Evolutionary conservation across 2,888 invertebrate species (phyloP).

Genomic region (Callyntrura sp.): DNA sequence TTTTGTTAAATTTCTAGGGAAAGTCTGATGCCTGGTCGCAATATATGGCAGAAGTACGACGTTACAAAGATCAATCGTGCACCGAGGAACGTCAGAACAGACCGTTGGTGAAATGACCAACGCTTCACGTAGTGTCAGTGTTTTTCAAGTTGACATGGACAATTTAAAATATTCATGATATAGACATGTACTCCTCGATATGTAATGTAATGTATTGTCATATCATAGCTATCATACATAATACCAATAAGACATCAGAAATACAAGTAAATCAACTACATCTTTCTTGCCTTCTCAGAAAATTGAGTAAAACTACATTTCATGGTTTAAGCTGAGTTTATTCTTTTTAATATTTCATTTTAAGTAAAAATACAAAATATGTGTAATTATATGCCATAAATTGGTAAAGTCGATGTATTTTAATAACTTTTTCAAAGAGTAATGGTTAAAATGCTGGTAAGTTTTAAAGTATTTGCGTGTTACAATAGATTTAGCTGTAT

Average conservation of each 20-base stretch:
- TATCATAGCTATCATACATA: neutral
- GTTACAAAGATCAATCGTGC: conserved; percentile 96
- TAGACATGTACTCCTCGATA: neutral
- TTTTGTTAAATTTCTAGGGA: conserved; percentile 85
- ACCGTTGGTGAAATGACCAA: conserved; percentile 93
- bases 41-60: conserved; percentile 97
- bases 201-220: neutral
- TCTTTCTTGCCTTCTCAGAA: conserved; percentile 20
- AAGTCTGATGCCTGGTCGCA: conserved; percentile 94
- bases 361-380: neutral
- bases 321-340: neutral
- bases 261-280: neutral
- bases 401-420: neutral
- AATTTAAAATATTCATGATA: neutral
- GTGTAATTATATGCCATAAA: neutral
- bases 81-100: conserved; percentile 95
- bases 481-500: neutral
- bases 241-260: neutral
- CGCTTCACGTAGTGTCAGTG: neutral
- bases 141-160: neutral
- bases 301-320: neutral
- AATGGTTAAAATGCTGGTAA: neutral
- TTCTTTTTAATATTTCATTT: neutral
- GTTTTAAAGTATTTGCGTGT: neutral
- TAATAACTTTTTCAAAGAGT: neutral